Percentiles rank a stretch among this genome's conserved stretches.
phyloP scores from a whole-genome alignment of 2,113 vertebrate genomes.

The Vireo altiloquus region DNA sequence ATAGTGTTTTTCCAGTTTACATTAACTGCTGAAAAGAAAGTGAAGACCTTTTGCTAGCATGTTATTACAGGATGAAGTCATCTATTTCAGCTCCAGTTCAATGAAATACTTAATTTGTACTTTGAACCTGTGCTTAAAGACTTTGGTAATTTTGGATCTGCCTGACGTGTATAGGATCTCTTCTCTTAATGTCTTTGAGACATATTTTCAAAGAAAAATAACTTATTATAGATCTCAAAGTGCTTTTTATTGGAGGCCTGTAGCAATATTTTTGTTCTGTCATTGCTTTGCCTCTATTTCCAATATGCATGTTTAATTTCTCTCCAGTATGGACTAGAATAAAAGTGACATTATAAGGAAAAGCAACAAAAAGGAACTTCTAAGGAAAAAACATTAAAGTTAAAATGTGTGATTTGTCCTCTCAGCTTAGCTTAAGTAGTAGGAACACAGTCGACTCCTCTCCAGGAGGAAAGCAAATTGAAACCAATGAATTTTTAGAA shows the following conservation, averaged over 20 bases:
- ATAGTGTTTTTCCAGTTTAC: not conserved
- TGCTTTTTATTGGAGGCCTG: not conserved
- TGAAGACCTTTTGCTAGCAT: not conserved
- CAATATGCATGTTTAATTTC: not conserved
- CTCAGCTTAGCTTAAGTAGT: not conserved
- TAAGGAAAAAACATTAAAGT: not conserved
- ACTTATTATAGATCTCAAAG: not conserved
- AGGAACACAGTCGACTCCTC: not conserved
- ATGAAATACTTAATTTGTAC: conserved; percentile 13
- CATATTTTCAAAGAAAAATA: not conserved
- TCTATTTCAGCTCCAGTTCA: not conserved
- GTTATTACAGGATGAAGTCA: not conserved
- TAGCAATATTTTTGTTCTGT: not conserved
- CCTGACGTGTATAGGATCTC: not conserved
- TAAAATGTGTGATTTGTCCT: not conserved
- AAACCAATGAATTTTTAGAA: not conserved
- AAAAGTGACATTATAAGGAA: not conserved
- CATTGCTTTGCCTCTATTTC: not conserved
- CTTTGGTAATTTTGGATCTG: not conserved
- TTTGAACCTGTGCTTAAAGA: conserved; percentile 3
- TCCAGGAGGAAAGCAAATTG: not conserved
- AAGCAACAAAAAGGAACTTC: not conserved
- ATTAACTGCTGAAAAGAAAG: conserved; percentile 11
- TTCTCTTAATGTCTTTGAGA: not conserved
- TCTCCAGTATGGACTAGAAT: not conserved